Evolutionary conservation across 1,140 invertebrate genomes (phyloP).

Genomic region (Phymorhynchus buccinoides): DNA sequence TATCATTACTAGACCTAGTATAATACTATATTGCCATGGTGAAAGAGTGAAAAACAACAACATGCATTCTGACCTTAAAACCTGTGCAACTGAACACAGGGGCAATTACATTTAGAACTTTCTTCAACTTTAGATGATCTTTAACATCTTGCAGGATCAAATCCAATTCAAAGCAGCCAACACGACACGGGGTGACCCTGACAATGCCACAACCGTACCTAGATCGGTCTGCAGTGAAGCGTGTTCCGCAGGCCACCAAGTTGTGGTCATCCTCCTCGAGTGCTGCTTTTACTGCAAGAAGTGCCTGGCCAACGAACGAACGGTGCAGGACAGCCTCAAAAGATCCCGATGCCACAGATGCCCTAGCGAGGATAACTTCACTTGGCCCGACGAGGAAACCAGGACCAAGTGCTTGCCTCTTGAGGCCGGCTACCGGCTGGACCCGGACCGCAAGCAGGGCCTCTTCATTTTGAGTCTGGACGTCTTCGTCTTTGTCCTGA

Average conservation of each 20-base stretch:
- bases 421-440: constrained; percentile 26
- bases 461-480: constrained; percentile 75
- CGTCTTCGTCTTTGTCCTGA: constrained; percentile 72
- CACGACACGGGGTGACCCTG: not conserved
- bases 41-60: too few species aligned
- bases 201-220: too few species aligned
- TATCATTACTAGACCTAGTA: too few species aligned
- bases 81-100: too few species aligned
- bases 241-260: constrained; percentile 35
- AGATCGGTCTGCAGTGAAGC: constrained; percentile 46
- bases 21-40: too few species aligned
- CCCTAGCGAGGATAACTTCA: constrained; percentile 34
- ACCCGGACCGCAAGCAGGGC: constrained; percentile 63
- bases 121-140: too few species aligned
- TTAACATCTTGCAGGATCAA: not conserved
- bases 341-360: constrained; percentile 48
- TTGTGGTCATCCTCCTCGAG: constrained; percentile 1
- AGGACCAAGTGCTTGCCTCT: constrained; percentile 76
- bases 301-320: constrained; percentile 52
- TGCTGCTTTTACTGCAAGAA: constrained; percentile 55
- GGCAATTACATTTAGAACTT: too few species aligned
- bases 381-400: constrained; percentile 70
- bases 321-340: constrained; percentile 25
- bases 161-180: too few species aligned
- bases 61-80: too few species aligned